These are phyloP conservation scores for Drosophila tripunctata DNA, from an alignment of 2,888 invertebrate genomes.

Conservation along the genomic window DNA sequence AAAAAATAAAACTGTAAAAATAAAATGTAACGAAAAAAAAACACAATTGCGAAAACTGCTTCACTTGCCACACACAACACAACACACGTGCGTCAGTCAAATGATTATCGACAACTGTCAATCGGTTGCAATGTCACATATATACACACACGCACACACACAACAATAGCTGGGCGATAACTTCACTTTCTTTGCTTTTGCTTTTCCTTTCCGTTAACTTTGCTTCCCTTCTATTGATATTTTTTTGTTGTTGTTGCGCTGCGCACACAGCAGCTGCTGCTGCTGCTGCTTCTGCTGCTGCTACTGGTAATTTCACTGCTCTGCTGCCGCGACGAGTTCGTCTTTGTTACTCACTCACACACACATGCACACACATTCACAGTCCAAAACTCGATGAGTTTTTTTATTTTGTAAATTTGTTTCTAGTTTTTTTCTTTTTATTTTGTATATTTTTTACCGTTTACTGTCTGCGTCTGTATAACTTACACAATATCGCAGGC, in stretches of 20 bases:
- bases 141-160: slow-evolving; percentile 4
- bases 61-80: slow-evolving; percentile 12
- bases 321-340: slow-evolving; percentile 27
- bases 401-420: slow-evolving; percentile 1
- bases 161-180: slow-evolving; percentile 25
- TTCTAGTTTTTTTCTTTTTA: slow-evolving; percentile 1
- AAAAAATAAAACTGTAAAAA: not conserved
- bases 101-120: slow-evolving; percentile 12
- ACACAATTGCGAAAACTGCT: not conserved
- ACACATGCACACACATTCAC: slow-evolving; percentile 1
- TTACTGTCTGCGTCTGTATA: not conserved
- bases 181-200: slow-evolving; percentile 71
- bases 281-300: slow-evolving; percentile 17
- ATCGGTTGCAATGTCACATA: slow-evolving; percentile 35
- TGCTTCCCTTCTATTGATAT: slow-evolving; percentile 50
- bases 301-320: slow-evolving; percentile 40
- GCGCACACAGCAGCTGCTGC: slow-evolving; percentile 33
- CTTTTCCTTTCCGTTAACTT: slow-evolving; percentile 50
- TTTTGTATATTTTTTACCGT: not conserved
- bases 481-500: slow-evolving; percentile 55
- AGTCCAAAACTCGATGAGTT: slow-evolving; percentile 15
- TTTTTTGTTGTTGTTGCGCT: slow-evolving; percentile 9
- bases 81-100: slow-evolving; percentile 32
- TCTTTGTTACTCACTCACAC: slow-evolving; percentile 46
- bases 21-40: not conserved